Evolutionary conservation across 2,113 vertebrate genomes (phyloP), one percentile per base, ranked within the genome.

Genomic region (Aramus guarauna): DNA sequence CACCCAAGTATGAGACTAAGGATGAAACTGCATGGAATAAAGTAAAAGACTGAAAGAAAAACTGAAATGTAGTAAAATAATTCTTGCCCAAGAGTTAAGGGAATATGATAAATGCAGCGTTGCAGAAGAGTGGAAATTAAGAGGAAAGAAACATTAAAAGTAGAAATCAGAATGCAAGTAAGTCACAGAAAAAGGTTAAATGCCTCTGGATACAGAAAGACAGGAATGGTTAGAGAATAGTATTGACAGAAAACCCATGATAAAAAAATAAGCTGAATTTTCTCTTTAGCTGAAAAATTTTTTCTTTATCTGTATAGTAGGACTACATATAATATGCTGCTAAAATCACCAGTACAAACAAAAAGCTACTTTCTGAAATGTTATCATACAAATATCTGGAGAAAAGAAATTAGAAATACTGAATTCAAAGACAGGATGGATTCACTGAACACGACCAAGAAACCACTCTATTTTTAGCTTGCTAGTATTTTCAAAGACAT

Each of bases 131-230:
- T 9, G 5, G 15, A 34, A 76, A 75, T 52, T 60, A 30, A 85
- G 26, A 81, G 56, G 9, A 48, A 69, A 60, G 27, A 32, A 84
- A 53, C 13, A 55, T 36, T 34, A n/a, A 21, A 78, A 73, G 27
- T 0, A 86, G n/a, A 34, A 74, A 62, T 8, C 45, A 53, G 41
- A 77, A 68, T 19, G 34, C 1, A 0, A 93, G 12, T 0, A 2
- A 82, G n/a, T 30, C 23, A 37, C 27, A 79, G 43, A 29, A 73
- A 59, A 73, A 53, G 9, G 15, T 50, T 59, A 19, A 32, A 74
- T 27, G 53, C 15, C 6, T 52, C 23, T 3, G 4, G 8, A n/a
- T 34, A 43, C 0, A 69, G 20, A 24, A 74, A 59, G 32, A 83
- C 5, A 60, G n/a, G 43, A 82, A 85, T 15, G 3, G 67, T 50